Conservation (phyloP, 1,140 invertebrate species). For the Drosophila ficusphila region DNA sequence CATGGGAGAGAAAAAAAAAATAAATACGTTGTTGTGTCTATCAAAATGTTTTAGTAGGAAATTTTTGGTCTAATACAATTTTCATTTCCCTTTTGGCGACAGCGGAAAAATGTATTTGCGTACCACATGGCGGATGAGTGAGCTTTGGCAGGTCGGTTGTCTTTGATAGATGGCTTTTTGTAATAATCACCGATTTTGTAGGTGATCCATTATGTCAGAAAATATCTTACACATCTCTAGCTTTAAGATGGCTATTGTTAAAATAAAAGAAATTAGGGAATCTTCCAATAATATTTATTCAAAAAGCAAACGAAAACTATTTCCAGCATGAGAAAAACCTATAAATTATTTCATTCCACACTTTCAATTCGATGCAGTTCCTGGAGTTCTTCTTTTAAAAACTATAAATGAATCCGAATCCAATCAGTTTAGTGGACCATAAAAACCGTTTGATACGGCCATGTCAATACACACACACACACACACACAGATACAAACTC, state of each 20-base stretch:
- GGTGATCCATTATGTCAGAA: not conserved
- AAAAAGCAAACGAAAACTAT: not conserved
- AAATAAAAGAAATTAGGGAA: too few species aligned
- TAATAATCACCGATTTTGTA: not conserved
- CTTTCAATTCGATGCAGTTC: not conserved
- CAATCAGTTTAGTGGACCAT: slow-evolving; percentile 26
- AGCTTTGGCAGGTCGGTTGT: not conserved
- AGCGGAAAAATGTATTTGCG: slow-evolving; percentile 2
- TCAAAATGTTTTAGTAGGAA: slow-evolving; percentile 19
- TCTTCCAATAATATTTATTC: too few species aligned
- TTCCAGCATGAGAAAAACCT: not conserved
- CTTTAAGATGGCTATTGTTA: too few species aligned
- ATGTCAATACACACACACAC: slow-evolving; percentile 1
- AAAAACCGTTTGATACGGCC: slow-evolving; percentile 19
- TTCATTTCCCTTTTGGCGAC: slow-evolving; percentile 11
- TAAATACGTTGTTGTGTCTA: slow-evolving; percentile 43
- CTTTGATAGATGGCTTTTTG: slow-evolving; percentile 1
- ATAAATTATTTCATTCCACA: not conserved
- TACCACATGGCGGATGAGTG: slow-evolving; percentile 29
- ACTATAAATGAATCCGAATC: slow-evolving; percentile 7
- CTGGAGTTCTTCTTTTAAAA: not conserved
- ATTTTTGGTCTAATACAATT: slow-evolving; percentile 12
- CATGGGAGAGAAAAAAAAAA: slow-evolving; percentile 4
- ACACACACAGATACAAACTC: too few species aligned
- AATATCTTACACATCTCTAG: not conserved